Conservation (phyloP, 2,113 vertebrate genomes). For the Indicator maculatus region DNA sequence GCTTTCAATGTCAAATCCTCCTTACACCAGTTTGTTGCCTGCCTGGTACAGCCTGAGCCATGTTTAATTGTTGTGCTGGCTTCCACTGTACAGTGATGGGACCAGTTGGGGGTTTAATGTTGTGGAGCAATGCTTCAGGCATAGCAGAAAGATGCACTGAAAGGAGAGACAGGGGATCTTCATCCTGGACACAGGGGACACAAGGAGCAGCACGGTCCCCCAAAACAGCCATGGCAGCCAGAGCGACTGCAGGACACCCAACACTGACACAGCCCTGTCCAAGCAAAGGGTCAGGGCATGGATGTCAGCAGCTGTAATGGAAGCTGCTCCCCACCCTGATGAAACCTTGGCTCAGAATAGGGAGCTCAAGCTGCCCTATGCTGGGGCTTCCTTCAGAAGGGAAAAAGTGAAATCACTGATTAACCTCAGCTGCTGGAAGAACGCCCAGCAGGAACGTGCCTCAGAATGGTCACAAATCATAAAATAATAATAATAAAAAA, state of each 20-base stretch:
- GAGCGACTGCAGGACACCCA: not conserved
- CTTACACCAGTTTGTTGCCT: not conserved
- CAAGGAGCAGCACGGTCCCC: not conserved
- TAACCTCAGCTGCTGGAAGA: slow-evolving; percentile 85
- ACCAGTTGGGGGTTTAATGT: fast-evolving
- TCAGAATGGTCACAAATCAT: slow-evolving; percentile 76
- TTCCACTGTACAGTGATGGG: fast-evolving
- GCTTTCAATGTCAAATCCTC: fast-evolving
- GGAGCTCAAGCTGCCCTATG: slow-evolving; percentile 35
- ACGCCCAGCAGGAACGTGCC: slow-evolving; percentile 77
- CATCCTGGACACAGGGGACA: fast-evolving
- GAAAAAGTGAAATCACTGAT: slow-evolving; percentile 83
- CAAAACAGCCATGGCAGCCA: not conserved
- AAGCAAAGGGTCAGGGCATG: not conserved
- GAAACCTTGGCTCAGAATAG: slow-evolving; percentile 46
- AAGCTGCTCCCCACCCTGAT: slow-evolving; percentile 21
- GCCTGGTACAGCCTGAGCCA: not conserved
- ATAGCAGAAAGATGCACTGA: not conserved
- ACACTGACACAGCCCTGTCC: fast-evolving
- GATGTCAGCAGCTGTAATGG: not conserved
- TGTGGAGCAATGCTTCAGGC: not conserved
- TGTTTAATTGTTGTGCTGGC: fast-evolving
- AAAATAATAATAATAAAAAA: slow-evolving; percentile 69
- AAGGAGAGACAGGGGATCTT: fast-evolving
- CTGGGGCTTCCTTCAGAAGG: slow-evolving; percentile 61